Evolutionary conservation across 2,113 vertebrate species (phyloP).

Genomic region (Phyllostomus hastatus): DNA sequence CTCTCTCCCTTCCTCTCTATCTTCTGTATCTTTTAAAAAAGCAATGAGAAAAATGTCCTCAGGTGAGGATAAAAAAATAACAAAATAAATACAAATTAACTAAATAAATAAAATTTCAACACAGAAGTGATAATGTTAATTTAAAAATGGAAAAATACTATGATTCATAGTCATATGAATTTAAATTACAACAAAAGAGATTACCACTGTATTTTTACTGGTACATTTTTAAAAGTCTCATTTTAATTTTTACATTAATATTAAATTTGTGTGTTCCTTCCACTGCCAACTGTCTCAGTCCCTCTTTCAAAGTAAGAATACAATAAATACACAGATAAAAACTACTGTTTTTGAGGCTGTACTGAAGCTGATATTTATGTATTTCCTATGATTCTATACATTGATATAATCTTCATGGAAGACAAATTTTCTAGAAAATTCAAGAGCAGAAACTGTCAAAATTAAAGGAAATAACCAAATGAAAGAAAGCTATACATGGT

Average conservation of each 20-base stretch:
- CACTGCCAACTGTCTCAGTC: neutral
- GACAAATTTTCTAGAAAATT: neutral
- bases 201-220: neutral
- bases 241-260: too few relatives aligned
- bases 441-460: neutral
- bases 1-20: too few relatives aligned
- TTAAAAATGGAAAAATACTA: neutral
- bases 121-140: neutral
- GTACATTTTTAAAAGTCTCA: neutral
- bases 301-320: neutral
- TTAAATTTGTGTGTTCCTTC: neutral
- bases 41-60: too few relatives aligned
- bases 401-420: neutral
- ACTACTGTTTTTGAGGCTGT: neutral
- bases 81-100: too few relatives aligned
- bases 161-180: neutral
- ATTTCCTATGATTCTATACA: neutral
- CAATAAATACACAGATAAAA: neutral
- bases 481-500: neutral
- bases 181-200: neutral
- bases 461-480: neutral
- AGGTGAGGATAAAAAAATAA: too few relatives aligned
- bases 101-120: too few relatives aligned
- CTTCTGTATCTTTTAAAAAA: too few relatives aligned
- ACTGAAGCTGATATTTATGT: slow-evolving; percentile 7